phyloP scores from a whole-genome alignment of 2,797 vertebrate species.

The Gobio occitaniae region DNA sequence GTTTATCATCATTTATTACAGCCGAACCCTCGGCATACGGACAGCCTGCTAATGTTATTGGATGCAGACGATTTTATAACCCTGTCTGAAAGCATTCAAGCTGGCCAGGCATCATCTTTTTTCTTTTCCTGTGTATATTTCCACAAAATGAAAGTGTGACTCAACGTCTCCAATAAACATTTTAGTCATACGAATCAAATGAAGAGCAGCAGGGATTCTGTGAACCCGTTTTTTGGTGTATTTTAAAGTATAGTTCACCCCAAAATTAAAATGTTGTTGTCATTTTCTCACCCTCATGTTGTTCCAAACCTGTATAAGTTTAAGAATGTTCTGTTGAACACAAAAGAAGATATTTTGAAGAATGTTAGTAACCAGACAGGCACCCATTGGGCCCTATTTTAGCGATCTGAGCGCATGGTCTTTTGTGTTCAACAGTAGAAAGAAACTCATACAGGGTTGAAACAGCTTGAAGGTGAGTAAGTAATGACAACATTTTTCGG shows the following conservation, averaged over 20 bases:
- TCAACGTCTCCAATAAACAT: constrained; percentile 41
- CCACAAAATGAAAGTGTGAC: constrained; percentile 38
- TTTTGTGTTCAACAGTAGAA: too few species aligned
- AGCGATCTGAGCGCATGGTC: too few species aligned
- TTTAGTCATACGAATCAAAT: constrained; percentile 40
- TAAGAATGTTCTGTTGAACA: too few species aligned
- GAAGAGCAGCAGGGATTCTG: constrained; percentile 11
- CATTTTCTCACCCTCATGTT: too few species aligned
- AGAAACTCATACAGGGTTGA: too few species aligned
- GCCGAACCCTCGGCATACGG: constrained; percentile 8
- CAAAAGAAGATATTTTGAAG: too few species aligned
- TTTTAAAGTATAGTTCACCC: background rate
- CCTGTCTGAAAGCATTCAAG: constrained; percentile 19
- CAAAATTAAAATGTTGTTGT: too few species aligned
- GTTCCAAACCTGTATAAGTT: too few species aligned
- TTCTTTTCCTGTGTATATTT: constrained; percentile 23
- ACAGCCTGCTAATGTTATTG: constrained; percentile 38
- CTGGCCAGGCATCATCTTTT: constrained; percentile 18
- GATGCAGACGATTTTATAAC: constrained; percentile 42
- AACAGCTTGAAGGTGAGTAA: too few species aligned
- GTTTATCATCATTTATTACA: constrained; percentile 40
- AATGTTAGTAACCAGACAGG: too few species aligned
- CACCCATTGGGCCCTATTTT: too few species aligned
- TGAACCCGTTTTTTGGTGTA: background rate
- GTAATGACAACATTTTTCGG: too few species aligned